phyloP scores from a whole-genome alignment of 2,113 vertebrate genomes.

The Lagopus muta region DNA sequence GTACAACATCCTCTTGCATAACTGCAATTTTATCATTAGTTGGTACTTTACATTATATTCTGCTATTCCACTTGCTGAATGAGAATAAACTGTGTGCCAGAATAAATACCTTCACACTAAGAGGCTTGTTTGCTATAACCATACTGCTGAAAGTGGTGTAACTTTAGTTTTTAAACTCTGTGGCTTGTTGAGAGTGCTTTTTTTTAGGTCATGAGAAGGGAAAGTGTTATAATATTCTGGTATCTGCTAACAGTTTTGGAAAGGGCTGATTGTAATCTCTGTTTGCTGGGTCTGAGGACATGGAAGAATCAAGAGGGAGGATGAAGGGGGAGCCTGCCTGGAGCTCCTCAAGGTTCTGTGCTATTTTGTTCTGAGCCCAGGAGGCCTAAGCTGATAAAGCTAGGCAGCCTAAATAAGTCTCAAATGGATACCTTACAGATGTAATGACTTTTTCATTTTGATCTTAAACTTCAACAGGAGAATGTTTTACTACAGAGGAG shows the following conservation, averaged over 20 bases:
- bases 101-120: background rate
- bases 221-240: background rate
- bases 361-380: background rate
- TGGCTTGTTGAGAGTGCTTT: background rate
- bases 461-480: background rate
- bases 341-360: background rate
- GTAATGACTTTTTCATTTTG: constrained; percentile 5
- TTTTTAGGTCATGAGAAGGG: constrained; percentile 3
- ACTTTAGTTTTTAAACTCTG: background rate
- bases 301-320: constrained; percentile 10
- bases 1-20: background rate
- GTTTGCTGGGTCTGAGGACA: constrained; percentile 12
- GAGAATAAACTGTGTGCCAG: background rate
- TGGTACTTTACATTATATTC: background rate
- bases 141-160: background rate
- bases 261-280: constrained; percentile 6
- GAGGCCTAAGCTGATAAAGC: constrained; percentile 24
- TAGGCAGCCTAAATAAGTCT: background rate
- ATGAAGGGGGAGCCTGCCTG: background rate
- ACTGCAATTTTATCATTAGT: background rate
- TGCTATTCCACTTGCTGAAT: background rate
- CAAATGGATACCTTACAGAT: constrained; percentile 4
- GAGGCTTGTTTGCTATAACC: background rate
- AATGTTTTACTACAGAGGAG: background rate
- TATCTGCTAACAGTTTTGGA: constrained; percentile 13